Evolutionary conservation across 1,140 invertebrate species (phyloP).

Genomic region (Cepaea nemoralis): DNA sequence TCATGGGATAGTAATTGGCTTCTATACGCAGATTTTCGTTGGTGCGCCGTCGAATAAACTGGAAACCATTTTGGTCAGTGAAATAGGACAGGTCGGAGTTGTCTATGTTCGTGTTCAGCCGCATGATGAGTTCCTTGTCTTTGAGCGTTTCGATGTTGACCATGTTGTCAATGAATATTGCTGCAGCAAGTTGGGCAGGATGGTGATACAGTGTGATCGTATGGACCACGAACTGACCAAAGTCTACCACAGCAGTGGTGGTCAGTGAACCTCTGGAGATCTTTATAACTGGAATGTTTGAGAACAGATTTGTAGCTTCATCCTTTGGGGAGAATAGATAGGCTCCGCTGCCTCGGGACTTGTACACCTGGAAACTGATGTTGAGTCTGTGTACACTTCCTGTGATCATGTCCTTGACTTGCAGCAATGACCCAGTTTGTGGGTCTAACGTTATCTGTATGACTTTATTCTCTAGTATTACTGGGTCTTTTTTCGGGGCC

Average conservation of each 20-base stretch:
- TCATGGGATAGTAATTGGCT: slow-evolving; percentile 96
- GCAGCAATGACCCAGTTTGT: slow-evolving; percentile 52
- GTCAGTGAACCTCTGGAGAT: slow-evolving; percentile 80
- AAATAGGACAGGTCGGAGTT: slow-evolving; percentile 77
- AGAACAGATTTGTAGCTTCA: slow-evolving; percentile 58
- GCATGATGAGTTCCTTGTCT: slow-evolving; percentile 91
- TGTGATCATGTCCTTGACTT: slow-evolving; percentile 49
- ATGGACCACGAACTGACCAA: slow-evolving; percentile 81
- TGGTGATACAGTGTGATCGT: slow-evolving; percentile 77
- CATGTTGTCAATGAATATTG: slow-evolving; percentile 62
- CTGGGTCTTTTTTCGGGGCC: slow-evolving; percentile 29
- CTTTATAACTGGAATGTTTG: slow-evolving; percentile 74
- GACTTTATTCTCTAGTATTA: slow-evolving; percentile 57
- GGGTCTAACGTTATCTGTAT: slow-evolving; percentile 55
- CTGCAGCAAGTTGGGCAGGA: slow-evolving; percentile 56
- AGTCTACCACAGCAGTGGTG: slow-evolving; percentile 80
- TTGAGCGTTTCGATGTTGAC: slow-evolving; percentile 55
- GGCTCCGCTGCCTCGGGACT: slow-evolving; percentile 84
- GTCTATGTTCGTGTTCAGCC: slow-evolving; percentile 83
- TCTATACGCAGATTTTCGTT: slow-evolving; percentile 90
- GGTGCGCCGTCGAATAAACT: slow-evolving; percentile 80
- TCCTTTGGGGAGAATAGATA: slow-evolving; percentile 96
- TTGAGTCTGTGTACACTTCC: slow-evolving; percentile 72
- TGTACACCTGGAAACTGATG: slow-evolving; percentile 80
- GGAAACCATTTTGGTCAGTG: slow-evolving; percentile 95